A percentile compares a stretch with the other conserved stretches of the same genome.
phyloP scores from a whole-genome alignment of 2,113 vertebrate genomes.

The Chiloscyllium plagiosum region DNA sequence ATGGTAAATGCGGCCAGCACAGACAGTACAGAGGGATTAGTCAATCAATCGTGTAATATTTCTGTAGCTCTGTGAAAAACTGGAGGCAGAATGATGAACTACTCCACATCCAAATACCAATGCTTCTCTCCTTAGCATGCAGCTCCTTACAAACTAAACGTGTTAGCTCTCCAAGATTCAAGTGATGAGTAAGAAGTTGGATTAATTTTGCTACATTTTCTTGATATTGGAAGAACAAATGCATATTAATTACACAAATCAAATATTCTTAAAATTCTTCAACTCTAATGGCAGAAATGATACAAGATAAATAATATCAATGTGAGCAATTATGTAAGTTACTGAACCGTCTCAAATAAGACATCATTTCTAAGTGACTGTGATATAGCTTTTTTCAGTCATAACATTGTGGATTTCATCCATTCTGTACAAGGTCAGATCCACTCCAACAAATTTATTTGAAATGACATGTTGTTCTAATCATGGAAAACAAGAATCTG shows the following conservation, averaged over 20 bases:
- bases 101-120: not conserved
- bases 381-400: not conserved
- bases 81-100: not conserved
- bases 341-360: slow-evolving; percentile 32
- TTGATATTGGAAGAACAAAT: slow-evolving; percentile 36
- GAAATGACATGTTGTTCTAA: slow-evolving; percentile 14
- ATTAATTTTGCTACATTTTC: slow-evolving; percentile 28
- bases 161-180: not conserved
- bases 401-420: not conserved
- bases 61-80: not conserved
- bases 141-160: not conserved
- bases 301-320: slow-evolving; percentile 3
- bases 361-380: not conserved
- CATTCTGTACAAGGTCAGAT: slow-evolving; percentile 15
- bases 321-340: slow-evolving; percentile 32
- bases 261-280: slow-evolving; percentile 23
- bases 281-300: not conserved
- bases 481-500: not conserved
- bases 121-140: not conserved
- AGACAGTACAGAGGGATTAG: too few relatives aligned
- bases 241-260: slow-evolving; percentile 35
- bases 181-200: not conserved
- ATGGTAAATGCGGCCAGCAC: too few relatives aligned
- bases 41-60: not conserved
- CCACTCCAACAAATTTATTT: slow-evolving; percentile 23